Conservation (phyloP, 2,113 vertebrate species). For the Arenaria interpres region DNA sequence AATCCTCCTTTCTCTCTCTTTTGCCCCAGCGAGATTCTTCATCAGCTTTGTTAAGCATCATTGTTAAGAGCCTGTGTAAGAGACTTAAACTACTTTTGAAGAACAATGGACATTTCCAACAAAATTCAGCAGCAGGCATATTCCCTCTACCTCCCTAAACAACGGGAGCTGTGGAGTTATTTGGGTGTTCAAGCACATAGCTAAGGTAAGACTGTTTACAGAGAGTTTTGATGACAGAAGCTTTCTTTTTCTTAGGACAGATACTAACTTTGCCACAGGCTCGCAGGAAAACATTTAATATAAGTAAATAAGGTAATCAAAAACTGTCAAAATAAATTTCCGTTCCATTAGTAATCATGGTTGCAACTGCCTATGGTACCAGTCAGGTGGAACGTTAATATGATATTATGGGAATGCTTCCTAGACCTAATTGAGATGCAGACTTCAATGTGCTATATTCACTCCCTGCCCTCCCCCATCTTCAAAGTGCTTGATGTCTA, state of each 20-base stretch:
- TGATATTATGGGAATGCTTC: not conserved
- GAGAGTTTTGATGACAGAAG: not conserved
- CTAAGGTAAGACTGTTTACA: not conserved
- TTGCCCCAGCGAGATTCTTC: not conserved
- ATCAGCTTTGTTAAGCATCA: not conserved
- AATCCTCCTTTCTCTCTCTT: not conserved
- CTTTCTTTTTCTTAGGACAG: not conserved
- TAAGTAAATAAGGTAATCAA: not conserved
- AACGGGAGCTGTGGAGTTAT: not conserved
- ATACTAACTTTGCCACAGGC: not conserved
- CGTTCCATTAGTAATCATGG: not conserved
- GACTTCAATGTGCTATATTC: not conserved
- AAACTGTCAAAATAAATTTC: not conserved
- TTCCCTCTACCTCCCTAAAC: not conserved
- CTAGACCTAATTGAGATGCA: accelerated
- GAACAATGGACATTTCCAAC: not conserved
- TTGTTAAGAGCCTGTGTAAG: not conserved
- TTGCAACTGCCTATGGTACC: not conserved
- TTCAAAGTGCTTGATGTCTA: not conserved
- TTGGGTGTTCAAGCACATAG: not conserved
- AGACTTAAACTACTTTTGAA: not conserved
- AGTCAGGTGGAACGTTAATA: not conserved
- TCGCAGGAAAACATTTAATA: not conserved
- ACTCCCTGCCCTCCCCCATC: not conserved
- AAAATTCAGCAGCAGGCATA: not conserved